Percentiles rank a stretch among this genome's conserved stretches.
These are phyloP conservation scores for Miniopterus natalensis DNA, from an alignment of 2,113 vertebrate genomes.

Conservation along the genomic window DNA sequence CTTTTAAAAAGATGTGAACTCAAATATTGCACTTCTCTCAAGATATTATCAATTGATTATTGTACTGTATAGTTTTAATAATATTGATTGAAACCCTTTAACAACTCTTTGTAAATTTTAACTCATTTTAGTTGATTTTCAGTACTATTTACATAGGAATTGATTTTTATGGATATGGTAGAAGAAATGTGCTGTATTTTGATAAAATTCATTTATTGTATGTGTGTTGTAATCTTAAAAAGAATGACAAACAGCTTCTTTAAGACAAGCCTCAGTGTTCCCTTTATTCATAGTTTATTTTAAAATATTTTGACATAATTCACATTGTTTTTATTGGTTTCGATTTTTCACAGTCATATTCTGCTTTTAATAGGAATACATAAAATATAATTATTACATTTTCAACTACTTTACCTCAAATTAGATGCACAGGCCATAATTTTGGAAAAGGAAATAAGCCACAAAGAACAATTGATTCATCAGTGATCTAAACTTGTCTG, in stretches of 20 bases:
- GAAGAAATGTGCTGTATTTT: conserved; percentile 91
- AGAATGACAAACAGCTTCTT: conserved; percentile 87
- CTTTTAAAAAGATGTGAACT: conserved; percentile 86
- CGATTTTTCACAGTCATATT: conserved; percentile 67
- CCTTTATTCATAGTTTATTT: conserved; percentile 80
- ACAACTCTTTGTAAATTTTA: conserved; percentile 91
- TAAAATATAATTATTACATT: conserved; percentile 58
- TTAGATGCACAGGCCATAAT: conserved; percentile 75
- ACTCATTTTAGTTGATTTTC: conserved; percentile 89
- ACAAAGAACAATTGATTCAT: conserved; percentile 83
- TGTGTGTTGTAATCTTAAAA: conserved; percentile 89
- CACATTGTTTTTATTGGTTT: conserved; percentile 75
- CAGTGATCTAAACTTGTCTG: conserved; percentile 82
- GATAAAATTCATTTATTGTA: conserved; percentile 90
- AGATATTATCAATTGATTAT: conserved; percentile 87
- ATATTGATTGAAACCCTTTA: conserved; percentile 92
- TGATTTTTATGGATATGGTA: conserved; percentile 89
- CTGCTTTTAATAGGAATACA: conserved; percentile 83
- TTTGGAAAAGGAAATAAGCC: conserved; percentile 81
- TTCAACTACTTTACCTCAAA: conserved; percentile 75
- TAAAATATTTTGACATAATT: conserved; percentile 80
- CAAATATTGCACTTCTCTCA: conserved; percentile 89
- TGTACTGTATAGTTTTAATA: conserved; percentile 89
- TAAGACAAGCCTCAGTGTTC: conserved; percentile 84
- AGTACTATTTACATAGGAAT: conserved; percentile 90